Base-by-base conservation (phyloP, 2,113 vertebrate species). In the Oophaga pumilio region DNA sequence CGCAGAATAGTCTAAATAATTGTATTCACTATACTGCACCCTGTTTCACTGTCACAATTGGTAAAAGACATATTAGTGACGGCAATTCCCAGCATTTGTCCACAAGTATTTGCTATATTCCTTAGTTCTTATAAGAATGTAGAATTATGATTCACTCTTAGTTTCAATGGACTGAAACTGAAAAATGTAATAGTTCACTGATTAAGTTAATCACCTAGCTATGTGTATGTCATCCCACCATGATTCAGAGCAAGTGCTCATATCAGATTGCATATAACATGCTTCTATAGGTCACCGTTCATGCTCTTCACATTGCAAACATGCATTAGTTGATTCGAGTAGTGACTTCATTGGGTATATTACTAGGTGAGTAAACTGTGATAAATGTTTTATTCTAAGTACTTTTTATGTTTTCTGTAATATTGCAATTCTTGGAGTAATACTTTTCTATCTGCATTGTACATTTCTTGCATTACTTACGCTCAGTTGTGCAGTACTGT, bases 201-300 rank as follows among this genome's bases (percentile, higher is more conserved):
- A 83, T 83, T 83, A 83, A 83, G 81, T 83, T 53, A 83, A 83
- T 83, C n/a, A 66, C 62, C 62, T 26, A 53, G 10, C 43, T 69
- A 82, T 26, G n/a, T 68, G 60, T 66, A 24, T 43, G 9, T 69
- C 43, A 69, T 83, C n/a, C 43, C 28, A 69, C 49, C 81, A 83
- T 69, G 64, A 66, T 26, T 53, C 81, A 83, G 80, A 66, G 10
- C 81, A 49, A 82, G 20, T 69, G 17, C 49, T 50, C 80, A 82
- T 83, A 11, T 17, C 81, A 83, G 49, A 53, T 64, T 52, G 64
- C 62, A 53, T 83, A 24, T 53, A 24, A 68, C 43, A 49, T 28
- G 80, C 80, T 66, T 82, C 26, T 52, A 1, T 66, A 82, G 59
- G 80, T 64, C 79, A n/a, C 20, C 80, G 9, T 68, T 69, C 81